Evolutionary conservation across 2,888 invertebrate genomes (phyloP).

Genomic region (Cybosia mesomella): DNA sequence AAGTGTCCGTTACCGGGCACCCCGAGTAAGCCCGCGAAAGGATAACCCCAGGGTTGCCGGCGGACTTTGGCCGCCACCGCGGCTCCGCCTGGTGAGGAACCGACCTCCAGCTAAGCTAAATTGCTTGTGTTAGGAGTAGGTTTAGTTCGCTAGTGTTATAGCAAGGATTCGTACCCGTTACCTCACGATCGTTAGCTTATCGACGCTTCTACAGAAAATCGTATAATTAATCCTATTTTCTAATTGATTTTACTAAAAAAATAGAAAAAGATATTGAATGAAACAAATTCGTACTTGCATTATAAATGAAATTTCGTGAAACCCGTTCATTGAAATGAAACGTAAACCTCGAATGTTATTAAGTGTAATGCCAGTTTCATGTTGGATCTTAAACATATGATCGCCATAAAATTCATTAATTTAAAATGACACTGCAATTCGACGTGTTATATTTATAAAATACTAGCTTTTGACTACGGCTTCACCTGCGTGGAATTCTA

Average conservation of each 20-base stretch:
- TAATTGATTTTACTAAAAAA: not conserved
- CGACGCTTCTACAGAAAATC: not conserved
- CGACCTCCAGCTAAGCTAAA: too few relatives aligned
- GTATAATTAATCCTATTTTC: not conserved
- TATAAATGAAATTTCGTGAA: not conserved
- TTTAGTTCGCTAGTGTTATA: too few relatives aligned
- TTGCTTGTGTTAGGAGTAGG: too few relatives aligned
- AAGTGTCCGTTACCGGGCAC: too few relatives aligned
- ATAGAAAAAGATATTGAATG: not conserved
- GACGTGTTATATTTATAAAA: slow-evolving; percentile 2
- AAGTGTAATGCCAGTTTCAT: slow-evolving; percentile 29
- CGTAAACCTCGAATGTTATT: slow-evolving; percentile 19
- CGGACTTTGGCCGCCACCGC: too few relatives aligned
- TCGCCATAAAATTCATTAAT: slow-evolving; percentile 32
- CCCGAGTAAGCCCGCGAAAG: too few relatives aligned
- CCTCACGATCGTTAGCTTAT: too few relatives aligned
- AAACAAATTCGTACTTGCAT: not conserved
- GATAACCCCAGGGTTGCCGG: too few relatives aligned
- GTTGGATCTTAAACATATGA: slow-evolving; percentile 26
- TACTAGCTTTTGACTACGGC: slow-evolving; percentile 1
- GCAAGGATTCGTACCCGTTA: too few relatives aligned
- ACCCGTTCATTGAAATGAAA: slow-evolving; percentile 23
- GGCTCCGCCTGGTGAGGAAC: too few relatives aligned
- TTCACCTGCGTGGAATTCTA: not conserved
- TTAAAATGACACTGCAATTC: slow-evolving; percentile 3